Percentiles rank a stretch among this genome's conserved stretches.
Evolutionary conservation across 2,113 vertebrate species (phyloP).

Genomic region (Percopsis transmontana): DNA sequence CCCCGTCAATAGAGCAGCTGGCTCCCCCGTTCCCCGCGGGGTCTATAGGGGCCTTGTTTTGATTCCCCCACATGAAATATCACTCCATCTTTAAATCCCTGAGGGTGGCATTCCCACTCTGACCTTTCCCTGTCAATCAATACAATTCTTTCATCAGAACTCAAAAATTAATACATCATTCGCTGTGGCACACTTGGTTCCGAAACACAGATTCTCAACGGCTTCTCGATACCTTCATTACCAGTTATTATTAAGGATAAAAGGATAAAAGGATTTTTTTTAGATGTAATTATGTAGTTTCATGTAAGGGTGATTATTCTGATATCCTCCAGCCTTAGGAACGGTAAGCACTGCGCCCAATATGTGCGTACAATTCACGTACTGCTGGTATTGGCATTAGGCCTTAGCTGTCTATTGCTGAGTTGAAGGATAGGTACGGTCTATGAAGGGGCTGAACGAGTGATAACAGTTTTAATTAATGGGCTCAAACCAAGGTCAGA

Average conservation of each 20-base stretch:
- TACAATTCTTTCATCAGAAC: conserved; percentile 50
- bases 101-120: conserved; percentile 33
- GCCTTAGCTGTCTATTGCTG: conserved; percentile 1
- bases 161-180: conserved; percentile 43
- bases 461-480: conserved; percentile 63
- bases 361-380: neutral
- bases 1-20: conserved; percentile 43
- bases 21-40: conserved; percentile 30
- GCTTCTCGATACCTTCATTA: neutral
- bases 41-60: conserved; percentile 50
- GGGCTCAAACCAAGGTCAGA: conserved; percentile 60
- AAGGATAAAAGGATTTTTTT: neutral
- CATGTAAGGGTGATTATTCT: conserved; percentile 3
- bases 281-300: conserved; percentile 1
- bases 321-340: conserved; percentile 15
- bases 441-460: neutral
- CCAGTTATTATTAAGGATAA: neutral
- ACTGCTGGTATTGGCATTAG: too few species aligned
- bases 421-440: conserved; percentile 47
- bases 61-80: conserved; percentile 61
- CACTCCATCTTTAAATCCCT: conserved; percentile 46
- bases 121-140: conserved; percentile 65
- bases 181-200: neutral
- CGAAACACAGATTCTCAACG: too few species aligned
- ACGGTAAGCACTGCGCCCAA: neutral